A percentile compares a stretch with the other conserved stretches of the same genome.
Evolutionary conservation across 2,113 vertebrate genomes (phyloP).

Genomic region (Lamprotornis superbus): DNA sequence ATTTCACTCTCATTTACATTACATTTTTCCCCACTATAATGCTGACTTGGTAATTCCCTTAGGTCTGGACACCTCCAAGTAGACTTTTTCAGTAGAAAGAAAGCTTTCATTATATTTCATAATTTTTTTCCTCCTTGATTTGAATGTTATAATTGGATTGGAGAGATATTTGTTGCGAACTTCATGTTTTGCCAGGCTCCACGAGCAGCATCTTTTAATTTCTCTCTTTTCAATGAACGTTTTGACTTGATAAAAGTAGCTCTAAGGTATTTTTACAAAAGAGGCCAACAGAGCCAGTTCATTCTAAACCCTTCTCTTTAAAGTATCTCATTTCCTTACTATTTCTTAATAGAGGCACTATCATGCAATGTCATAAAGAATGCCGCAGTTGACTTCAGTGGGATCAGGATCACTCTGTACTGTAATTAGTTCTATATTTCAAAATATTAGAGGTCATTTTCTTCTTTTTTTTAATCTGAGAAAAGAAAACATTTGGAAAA

Average conservation of each 20-base stretch:
- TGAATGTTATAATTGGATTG: slow-evolving; percentile 75
- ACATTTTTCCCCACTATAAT: slow-evolving; percentile 4
- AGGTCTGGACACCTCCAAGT: slow-evolving; percentile 55
- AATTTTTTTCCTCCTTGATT: slow-evolving; percentile 57
- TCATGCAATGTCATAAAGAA: slow-evolving; percentile 40
- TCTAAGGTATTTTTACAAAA: slow-evolving; percentile 65
- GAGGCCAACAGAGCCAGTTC: slow-evolving; percentile 50
- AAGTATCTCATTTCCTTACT: slow-evolving; percentile 68
- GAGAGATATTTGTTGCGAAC: slow-evolving; percentile 57
- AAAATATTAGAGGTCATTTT: slow-evolving; percentile 59
- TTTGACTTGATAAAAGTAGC: slow-evolving; percentile 68
- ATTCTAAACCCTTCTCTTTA: slow-evolving; percentile 68
- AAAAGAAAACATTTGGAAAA: slow-evolving; percentile 17
- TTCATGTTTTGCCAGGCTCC: slow-evolving; percentile 25
- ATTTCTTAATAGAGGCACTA: slow-evolving; percentile 61
- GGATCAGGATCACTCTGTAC: slow-evolving; percentile 28
- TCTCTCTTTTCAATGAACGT: slow-evolving; percentile 57
- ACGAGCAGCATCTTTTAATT: slow-evolving; percentile 61
- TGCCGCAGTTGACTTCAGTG: background rate
- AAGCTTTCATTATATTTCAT: slow-evolving; percentile 67
- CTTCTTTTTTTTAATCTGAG: background rate
- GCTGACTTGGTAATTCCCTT: slow-evolving; percentile 71
- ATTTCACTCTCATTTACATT: slow-evolving; percentile 72
- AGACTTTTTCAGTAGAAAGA: slow-evolving; percentile 16
- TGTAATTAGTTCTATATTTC: slow-evolving; percentile 59